These are phyloP conservation scores for Rhinoderma darwinii DNA, from an alignment of 2,113 vertebrate genomes.

Conservation along the genomic window DNA sequence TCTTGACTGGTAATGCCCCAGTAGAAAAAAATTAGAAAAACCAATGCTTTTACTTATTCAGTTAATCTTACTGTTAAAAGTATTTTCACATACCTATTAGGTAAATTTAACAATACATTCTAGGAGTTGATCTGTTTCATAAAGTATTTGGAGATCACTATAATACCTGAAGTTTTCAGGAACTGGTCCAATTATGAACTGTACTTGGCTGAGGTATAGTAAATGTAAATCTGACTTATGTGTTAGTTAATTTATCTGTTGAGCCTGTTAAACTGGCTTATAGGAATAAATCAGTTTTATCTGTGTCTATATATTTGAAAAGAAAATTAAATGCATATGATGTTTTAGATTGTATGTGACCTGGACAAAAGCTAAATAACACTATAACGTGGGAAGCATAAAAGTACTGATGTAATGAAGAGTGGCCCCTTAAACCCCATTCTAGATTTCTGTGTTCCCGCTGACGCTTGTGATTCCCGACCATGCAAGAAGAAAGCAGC, in stretches of 20 bases:
- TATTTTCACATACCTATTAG: background rate
- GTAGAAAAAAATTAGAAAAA: too few species aligned
- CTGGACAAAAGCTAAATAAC: background rate
- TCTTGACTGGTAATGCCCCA: too few species aligned
- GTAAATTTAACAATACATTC: background rate
- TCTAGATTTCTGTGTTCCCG: too few species aligned
- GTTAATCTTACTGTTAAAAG: background rate
- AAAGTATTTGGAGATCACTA: slow-evolving; percentile 29
- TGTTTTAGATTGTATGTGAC: background rate
- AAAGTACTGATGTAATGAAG: background rate
- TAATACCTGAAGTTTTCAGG: slow-evolving; percentile 26
- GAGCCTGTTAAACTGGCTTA: slow-evolving; percentile 29
- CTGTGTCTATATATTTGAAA: slow-evolving; percentile 9
- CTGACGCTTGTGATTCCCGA: too few species aligned
- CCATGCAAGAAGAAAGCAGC: too few species aligned
- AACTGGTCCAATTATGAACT: slow-evolving; percentile 12
- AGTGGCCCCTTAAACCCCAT: too few species aligned
- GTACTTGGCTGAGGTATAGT: slow-evolving; percentile 10
- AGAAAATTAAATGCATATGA: slow-evolving; percentile 26
- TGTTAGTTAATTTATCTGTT: slow-evolving; percentile 25
- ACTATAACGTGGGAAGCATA: background rate
- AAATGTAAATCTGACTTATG: slow-evolving; percentile 38
- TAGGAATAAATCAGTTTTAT: slow-evolving; percentile 41
- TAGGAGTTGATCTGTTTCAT: background rate
- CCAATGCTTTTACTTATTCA: too few species aligned